These are phyloP conservation scores for Squalus acanthias DNA, from an alignment of 2,797 vertebrate species.

Conservation along the genomic window DNA sequence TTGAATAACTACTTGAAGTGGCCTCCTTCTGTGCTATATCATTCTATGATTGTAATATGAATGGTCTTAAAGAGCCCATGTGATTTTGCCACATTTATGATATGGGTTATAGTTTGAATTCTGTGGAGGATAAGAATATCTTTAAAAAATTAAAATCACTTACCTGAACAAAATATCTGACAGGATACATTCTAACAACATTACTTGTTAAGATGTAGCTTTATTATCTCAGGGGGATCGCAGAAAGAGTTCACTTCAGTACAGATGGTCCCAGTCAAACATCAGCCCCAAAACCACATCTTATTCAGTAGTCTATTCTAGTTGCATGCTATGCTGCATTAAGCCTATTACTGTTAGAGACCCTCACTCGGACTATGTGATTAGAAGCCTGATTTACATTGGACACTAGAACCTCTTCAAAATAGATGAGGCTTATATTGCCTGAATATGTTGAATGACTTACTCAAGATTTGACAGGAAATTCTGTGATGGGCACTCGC, in stretches of 20 bases:
- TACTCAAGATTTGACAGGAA: background rate
- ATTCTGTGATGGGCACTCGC: background rate
- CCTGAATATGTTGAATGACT: background rate
- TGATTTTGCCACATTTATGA: background rate
- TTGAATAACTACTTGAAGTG: background rate
- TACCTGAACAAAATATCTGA: background rate
- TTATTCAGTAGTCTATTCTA: background rate
- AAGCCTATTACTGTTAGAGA: background rate
- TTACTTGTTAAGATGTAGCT: background rate
- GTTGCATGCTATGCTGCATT: background rate
- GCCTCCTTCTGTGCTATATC: background rate
- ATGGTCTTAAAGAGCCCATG: background rate
- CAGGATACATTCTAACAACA: background rate
- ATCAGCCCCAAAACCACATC: background rate
- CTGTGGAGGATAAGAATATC: background rate
- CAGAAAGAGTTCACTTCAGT: background rate
- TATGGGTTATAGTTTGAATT: background rate
- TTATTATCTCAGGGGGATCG: background rate
- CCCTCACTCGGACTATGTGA: background rate
- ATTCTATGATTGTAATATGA: background rate
- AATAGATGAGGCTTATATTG: background rate
- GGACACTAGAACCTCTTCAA: background rate
- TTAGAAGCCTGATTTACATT: background rate
- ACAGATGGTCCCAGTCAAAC: background rate
- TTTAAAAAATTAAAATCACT: background rate